Conservation (phyloP, 2,113 vertebrate genomes). For the Notiomystis cincta region DNA sequence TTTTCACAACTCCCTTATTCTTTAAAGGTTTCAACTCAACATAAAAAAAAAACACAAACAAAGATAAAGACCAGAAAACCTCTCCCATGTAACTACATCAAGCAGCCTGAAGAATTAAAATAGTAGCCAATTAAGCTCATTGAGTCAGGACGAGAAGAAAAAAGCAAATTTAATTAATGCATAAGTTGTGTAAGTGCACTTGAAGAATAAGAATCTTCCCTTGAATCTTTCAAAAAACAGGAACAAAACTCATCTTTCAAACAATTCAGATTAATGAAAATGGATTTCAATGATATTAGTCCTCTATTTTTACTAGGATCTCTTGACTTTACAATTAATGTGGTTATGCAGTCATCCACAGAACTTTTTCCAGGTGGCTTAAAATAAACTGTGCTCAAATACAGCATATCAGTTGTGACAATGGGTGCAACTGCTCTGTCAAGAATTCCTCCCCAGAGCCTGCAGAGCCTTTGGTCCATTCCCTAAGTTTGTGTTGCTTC, state of each 20-base stretch:
- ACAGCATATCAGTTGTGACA: neutral
- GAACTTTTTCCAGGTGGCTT: neutral
- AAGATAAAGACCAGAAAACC: neutral
- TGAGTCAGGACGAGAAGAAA: neutral
- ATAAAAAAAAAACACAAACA: neutral
- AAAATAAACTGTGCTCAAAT: neutral
- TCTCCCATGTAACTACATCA: neutral
- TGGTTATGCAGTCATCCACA: neutral
- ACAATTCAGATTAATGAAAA: neutral
- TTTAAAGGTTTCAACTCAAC: neutral
- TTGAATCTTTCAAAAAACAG: neutral
- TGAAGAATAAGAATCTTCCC: neutral
- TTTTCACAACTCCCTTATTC: neutral
- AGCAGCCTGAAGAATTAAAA: neutral
- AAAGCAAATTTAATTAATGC: neutral
- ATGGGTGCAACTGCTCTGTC: too few relatives aligned
- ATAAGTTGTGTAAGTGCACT: neutral
- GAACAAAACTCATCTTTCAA: neutral
- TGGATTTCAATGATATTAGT: neutral
- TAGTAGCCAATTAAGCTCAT: neutral
- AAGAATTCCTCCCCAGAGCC: fast-evolving
- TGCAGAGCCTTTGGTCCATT: neutral
- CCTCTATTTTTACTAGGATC: neutral
- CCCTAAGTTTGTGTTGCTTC: neutral
- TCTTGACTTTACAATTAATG: neutral